Conservation (phyloP, 2,888 invertebrate species). For the Ditylenchus weischeri region DNA sequence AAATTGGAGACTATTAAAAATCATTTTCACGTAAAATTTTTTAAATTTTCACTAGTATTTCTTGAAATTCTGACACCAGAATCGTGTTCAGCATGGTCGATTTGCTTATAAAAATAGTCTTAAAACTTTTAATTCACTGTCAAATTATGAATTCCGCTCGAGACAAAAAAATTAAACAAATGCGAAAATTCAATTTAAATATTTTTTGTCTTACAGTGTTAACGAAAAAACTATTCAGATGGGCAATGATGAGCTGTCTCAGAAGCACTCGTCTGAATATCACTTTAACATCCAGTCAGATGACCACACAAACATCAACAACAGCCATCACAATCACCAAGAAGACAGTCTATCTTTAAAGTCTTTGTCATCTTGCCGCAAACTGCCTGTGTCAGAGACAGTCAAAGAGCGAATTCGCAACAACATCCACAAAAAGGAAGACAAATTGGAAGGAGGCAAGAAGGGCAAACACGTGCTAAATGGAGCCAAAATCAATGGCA, state of each 20-base stretch:
- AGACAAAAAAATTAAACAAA: too few relatives aligned
- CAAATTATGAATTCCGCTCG: too few relatives aligned
- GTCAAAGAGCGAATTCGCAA: constrained; percentile 27
- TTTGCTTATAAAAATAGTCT: too few relatives aligned
- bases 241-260: neutral
- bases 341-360: neutral
- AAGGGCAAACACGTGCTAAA: neutral
- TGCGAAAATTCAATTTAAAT: too few relatives aligned
- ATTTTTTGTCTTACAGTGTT: too few relatives aligned
- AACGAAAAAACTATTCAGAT: neutral
- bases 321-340: neutral
- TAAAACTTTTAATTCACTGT: too few relatives aligned
- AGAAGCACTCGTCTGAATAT: neutral
- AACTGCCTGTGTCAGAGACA: constrained; percentile 21
- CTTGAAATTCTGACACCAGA: too few relatives aligned
- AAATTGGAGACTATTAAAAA: too few relatives aligned
- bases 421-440: constrained; percentile 22
- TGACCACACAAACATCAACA: neutral
- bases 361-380: constrained; percentile 8
- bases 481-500: constrained; percentile 4
- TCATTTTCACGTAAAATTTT: too few relatives aligned
- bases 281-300: neutral
- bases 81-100: too few relatives aligned
- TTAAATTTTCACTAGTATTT: too few relatives aligned
- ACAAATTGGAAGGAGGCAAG: neutral